Conservation (phyloP, 2,113 vertebrate genomes). For the Orientallactaga bullata region DNA sequence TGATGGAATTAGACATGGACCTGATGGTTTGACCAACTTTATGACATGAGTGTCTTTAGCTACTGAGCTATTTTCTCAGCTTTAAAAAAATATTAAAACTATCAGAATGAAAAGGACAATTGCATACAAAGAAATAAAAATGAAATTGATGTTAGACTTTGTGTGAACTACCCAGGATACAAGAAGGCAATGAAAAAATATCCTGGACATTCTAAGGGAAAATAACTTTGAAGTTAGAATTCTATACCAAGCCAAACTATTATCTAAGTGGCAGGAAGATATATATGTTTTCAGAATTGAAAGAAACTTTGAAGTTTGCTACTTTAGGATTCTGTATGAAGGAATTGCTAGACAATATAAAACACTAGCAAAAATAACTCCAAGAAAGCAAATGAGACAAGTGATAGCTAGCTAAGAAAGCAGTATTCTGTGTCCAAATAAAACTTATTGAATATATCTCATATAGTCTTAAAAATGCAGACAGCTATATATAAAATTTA, state of each 20-base stretch:
- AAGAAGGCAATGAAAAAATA: conserved; percentile 1
- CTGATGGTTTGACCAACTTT: too few species aligned
- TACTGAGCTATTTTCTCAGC: too few species aligned
- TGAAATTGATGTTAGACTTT: background rate
- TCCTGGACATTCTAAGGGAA: conserved; percentile 1
- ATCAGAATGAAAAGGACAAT: conserved; percentile 32
- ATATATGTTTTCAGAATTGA: conserved; percentile 57
- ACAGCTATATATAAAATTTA: background rate
- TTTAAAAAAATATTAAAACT: conserved; percentile 17
- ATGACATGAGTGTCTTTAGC: too few species aligned
- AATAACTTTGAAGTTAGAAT: conserved; percentile 56
- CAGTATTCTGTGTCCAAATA: background rate
- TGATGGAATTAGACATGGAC: too few species aligned
- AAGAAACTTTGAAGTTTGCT: conserved; percentile 58
- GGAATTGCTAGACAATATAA: background rate
- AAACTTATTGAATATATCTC: background rate
- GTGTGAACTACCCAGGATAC: background rate
- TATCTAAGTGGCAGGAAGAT: conserved; percentile 47
- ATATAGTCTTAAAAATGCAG: background rate
- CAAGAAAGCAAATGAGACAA: background rate
- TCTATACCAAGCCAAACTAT: conserved; percentile 54
- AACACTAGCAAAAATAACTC: background rate
- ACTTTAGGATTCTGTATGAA: conserved; percentile 13
- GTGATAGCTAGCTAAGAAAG: background rate
- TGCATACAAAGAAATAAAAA: conserved; percentile 10